Evolutionary conservation across 1,140 invertebrate genomes (phyloP), one percentile per base, ranked within the genome.

Genomic region (Pentalonia nigronervosa): DNA sequence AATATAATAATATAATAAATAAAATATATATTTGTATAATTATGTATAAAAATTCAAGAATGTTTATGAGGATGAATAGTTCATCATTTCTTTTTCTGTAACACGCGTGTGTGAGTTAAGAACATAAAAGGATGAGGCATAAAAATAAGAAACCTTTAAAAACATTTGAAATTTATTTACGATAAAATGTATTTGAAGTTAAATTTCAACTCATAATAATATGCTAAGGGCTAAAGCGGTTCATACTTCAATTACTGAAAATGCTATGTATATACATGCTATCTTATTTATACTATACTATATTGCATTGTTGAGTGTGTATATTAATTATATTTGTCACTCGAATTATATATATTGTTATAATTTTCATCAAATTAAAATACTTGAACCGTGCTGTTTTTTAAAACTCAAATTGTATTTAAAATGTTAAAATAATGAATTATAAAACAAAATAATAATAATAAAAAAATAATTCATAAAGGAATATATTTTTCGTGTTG

Each of bases 391-490:
- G 30, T 76, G n/a, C 14, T 17, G 60, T n/a, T n/a, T n/a, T 67
- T 67, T 17, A n/a, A 17, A 41, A 67, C 17, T n/a, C n/a, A 76
- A n/a, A n/a, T 76, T 76, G 30, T 76, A 76, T 76, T 76, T 17
- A 76, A n/a, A 76, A 76, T n/a, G 30, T n/a, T n/a, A n/a, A 76
- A n/a, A 76, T n/a, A 76, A 76, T 76, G 60, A n/a, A n/a, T n/a
- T 34, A 14, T 76, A 76, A 76, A 76, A 76, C n/a, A 17, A 34
- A 76, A 76, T 76, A 76, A 76, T 21, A 83, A 7, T 83, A 9
- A 83, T 83, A 36, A 83, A 83, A 83, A 36, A n/a, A 36, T 36
- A 21, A 83, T 83, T 36, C 36, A 83, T 36, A 36, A 36, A 83
- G 34, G 34, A 83, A 83, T 83, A 83, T 36, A 83, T 36, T 83